Conservation (phyloP, 92 coral and sea anemone species). For the Siderastrea radians region DNA sequence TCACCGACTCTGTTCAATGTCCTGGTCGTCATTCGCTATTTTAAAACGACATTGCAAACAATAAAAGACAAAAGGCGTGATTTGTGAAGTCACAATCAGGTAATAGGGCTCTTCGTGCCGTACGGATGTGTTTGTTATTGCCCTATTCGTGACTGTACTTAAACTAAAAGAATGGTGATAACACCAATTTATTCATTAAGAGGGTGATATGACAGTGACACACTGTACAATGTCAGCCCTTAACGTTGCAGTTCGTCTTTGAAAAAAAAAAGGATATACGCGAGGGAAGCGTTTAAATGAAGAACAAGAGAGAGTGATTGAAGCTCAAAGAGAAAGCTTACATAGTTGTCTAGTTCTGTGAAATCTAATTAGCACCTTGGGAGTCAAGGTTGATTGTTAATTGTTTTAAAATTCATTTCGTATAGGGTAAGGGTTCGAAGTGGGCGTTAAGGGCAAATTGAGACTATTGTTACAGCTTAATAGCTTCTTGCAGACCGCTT, state of each 20-base stretch:
- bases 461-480: constrained; percentile 26
- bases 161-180: constrained; percentile 7
- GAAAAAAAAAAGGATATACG: not conserved
- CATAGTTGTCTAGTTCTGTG: not conserved
- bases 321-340: constrained; percentile 3
- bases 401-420: constrained; percentile 31
- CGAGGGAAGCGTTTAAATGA: not conserved
- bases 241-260: not conserved
- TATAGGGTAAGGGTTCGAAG: constrained; percentile 13
- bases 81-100: constrained; percentile 38
- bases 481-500: constrained; percentile 15
- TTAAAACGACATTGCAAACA: constrained; percentile 21
- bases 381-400: constrained; percentile 27
- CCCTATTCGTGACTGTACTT: constrained; percentile 1
- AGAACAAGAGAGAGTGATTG: constrained; percentile 9
- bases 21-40: constrained; percentile 1
- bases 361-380: constrained; percentile 48
- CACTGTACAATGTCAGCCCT: not conserved
- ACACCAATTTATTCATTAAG: constrained; percentile 17
- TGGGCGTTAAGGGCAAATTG: constrained; percentile 48
- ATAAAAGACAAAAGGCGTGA: constrained; percentile 5
- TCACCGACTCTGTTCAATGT: constrained; percentile 14
- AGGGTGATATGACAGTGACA: constrained; percentile 1
- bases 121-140: constrained; percentile 25
- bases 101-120: not conserved